These are phyloP conservation scores for Thamnaconus septentrionalis DNA, from an alignment of 2,113 vertebrate species.

Conservation along the genomic window DNA sequence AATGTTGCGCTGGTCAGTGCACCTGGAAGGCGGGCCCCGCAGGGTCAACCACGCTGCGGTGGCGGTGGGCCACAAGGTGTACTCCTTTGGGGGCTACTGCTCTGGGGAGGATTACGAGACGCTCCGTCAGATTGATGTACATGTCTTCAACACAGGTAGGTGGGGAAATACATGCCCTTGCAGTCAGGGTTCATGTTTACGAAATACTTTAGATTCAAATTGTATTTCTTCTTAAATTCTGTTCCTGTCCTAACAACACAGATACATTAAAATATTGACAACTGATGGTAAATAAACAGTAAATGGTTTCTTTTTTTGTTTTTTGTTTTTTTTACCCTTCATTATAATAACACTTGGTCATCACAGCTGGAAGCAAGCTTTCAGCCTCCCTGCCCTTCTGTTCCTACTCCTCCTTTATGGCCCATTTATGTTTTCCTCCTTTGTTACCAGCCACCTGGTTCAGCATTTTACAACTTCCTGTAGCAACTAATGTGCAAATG, in stretches of 20 bases:
- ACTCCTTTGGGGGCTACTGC: conserved; percentile 97
- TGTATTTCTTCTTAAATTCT: too few relatives aligned
- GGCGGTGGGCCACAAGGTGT: conserved; percentile 94
- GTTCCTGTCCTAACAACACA: too few relatives aligned
- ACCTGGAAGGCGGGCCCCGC: conserved; percentile 96
- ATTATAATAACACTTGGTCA: too few relatives aligned
- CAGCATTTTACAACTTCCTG: conserved; percentile 20
- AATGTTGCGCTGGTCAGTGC: conserved; percentile 98
- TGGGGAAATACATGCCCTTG: background rate
- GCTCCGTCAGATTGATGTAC: conserved; percentile 77
- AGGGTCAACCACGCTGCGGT: conserved; percentile 99
- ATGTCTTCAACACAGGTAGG: conserved; percentile 70
- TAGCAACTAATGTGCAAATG: too few relatives aligned
- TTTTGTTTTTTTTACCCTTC: too few relatives aligned
- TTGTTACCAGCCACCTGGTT: conserved; percentile 51
- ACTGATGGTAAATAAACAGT: too few relatives aligned
- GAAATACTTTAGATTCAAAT: too few relatives aligned
- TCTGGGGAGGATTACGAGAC: conserved; percentile 99
- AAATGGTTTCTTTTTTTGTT: too few relatives aligned
- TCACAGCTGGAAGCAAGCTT: too few relatives aligned
- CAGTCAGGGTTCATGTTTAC: background rate
- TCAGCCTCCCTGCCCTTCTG: too few relatives aligned
- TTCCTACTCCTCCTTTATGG: too few relatives aligned
- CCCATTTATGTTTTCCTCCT: background rate
- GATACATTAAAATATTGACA: too few relatives aligned